Conservation (phyloP, 53 echinoderm and acorn worm species). For the Zoroaster sp. region DNA sequence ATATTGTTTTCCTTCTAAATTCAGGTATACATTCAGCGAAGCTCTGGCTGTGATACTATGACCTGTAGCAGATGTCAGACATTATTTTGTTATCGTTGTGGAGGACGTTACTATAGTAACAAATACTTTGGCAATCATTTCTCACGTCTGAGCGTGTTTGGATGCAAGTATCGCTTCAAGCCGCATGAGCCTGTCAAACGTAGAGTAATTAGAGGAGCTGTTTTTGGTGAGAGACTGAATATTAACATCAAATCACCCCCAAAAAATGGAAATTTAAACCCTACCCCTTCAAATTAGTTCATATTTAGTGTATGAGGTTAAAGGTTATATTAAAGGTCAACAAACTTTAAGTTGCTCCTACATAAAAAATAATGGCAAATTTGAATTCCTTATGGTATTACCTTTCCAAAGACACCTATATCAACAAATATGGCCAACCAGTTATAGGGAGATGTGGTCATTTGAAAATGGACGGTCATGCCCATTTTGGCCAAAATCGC, state of each 20-base stretch:
- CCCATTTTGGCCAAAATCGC: no score
- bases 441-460: no score
- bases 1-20: not conserved
- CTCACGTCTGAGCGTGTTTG: constrained; percentile 63
- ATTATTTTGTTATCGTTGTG: constrained; percentile 70
- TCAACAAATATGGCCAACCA: no score
- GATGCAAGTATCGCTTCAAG: constrained; percentile 69
- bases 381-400: no score
- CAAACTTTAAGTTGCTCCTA: no score
- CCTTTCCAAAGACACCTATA: no score
- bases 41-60: constrained; percentile 72
- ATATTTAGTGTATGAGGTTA: not conserved
- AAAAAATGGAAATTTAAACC: no score
- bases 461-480: no score
- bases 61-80: constrained; percentile 63
- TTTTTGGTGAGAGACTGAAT: constrained; percentile 52
- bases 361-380: no score
- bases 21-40: constrained; percentile 70
- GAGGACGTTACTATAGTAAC: constrained; percentile 53
- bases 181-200: constrained; percentile 62
- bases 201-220: constrained; percentile 44
- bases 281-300: no score
- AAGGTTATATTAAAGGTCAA: no score
- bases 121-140: constrained; percentile 72
- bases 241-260: no score